Evolutionary conservation across 2,888 invertebrate genomes (phyloP), one percentile per base, ranked within the genome.

Genomic region (Rambutsinella grinnellia): DNA sequence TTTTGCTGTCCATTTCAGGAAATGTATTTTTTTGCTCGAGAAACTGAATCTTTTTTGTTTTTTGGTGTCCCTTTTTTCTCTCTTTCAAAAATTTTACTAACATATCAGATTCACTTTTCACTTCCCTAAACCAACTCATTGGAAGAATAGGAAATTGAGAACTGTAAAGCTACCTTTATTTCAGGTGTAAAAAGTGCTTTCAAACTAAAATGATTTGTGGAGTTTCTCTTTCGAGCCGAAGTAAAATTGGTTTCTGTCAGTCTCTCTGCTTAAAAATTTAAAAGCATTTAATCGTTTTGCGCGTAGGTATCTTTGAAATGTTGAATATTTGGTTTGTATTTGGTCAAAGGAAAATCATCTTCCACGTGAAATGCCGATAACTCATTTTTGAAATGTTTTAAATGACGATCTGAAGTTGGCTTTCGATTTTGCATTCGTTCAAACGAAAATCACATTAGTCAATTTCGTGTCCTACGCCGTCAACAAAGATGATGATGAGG

Each of bases 401-500:
- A n/a, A n/a, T n/a, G n/a, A n/a, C n/a, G n/a, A n/a, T n/a, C n/a
- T n/a, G n/a, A n/a, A n/a, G n/a, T n/a, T n/a, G n/a, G n/a, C 36
- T 36, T 36, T 36, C 5, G 13, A 36, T 36, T 36, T 36, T 36
- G 36, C 36, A 36, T 36, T 36, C 36, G 36, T 36, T 36, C 13
- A 36, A 8, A 36, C 13, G 36, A 36, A 36, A 36, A 8, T 36
- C 6, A 36, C 5, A 36, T 8, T 36, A 36, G 36, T 36, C 36
- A 36, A 5, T 13, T 36, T 36, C 36, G 36, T 36, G 36, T 8
- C 6, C 36, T 36, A 8, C 36, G 36, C 5, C 13, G 13, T 2
- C 49, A 49, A 26, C 46, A 47, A 47, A 36, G 47, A 61, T 53
- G 65, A 56, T 66, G 65, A 56, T 60, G 58, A 36, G 36, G 69